A percentile compares a stretch with the other conserved stretches of the same genome.
Conservation (phyloP, 1,140 invertebrate species). For the Protaetia brevitarsis region DNA sequence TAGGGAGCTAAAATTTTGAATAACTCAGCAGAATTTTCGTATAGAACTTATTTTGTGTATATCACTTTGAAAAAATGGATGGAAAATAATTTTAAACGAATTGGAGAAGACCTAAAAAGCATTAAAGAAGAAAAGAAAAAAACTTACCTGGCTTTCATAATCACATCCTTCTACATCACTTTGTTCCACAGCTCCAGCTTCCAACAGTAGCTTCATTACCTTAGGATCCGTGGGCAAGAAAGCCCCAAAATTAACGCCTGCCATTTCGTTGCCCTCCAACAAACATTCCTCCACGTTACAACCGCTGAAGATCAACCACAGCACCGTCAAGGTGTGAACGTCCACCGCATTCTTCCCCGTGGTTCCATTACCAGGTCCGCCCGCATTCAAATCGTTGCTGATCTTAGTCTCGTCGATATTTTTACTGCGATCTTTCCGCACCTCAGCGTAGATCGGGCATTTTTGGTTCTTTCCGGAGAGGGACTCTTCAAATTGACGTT, state of each 20-base stretch:
- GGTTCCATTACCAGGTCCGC: slow-evolving; percentile 6
- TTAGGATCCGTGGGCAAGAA: slow-evolving; percentile 59
- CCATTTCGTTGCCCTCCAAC: slow-evolving; percentile 52
- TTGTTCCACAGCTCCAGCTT: slow-evolving; percentile 62
- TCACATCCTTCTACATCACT: slow-evolving; percentile 52
- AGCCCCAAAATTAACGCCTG: slow-evolving; percentile 51
- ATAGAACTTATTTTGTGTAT: too few species aligned
- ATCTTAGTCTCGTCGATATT: slow-evolving; percentile 18
- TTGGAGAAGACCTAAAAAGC: too few species aligned
- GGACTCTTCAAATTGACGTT: slow-evolving; percentile 39
- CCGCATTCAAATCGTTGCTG: slow-evolving; percentile 32
- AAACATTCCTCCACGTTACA: slow-evolving; percentile 64
- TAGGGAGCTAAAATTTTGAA: too few species aligned
- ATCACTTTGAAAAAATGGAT: too few species aligned
- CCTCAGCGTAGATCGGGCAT: slow-evolving; percentile 43
- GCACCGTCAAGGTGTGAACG: slow-evolving; percentile 60
- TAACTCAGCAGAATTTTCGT: too few species aligned
- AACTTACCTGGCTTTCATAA: slow-evolving; percentile 48
- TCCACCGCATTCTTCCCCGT: slow-evolving; percentile 47
- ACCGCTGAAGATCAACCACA: slow-evolving; percentile 66
- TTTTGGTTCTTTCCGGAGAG: slow-evolving; percentile 30
- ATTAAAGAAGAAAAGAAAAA: neutral
- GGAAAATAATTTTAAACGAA: too few species aligned
- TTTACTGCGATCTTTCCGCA: slow-evolving; percentile 37
- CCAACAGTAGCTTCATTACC: slow-evolving; percentile 62